A percentile compares a stretch with the other conserved stretches of the same genome.
Conservation (phyloP, 2,797 vertebrate genomes). For the Gouania willdenowi region DNA sequence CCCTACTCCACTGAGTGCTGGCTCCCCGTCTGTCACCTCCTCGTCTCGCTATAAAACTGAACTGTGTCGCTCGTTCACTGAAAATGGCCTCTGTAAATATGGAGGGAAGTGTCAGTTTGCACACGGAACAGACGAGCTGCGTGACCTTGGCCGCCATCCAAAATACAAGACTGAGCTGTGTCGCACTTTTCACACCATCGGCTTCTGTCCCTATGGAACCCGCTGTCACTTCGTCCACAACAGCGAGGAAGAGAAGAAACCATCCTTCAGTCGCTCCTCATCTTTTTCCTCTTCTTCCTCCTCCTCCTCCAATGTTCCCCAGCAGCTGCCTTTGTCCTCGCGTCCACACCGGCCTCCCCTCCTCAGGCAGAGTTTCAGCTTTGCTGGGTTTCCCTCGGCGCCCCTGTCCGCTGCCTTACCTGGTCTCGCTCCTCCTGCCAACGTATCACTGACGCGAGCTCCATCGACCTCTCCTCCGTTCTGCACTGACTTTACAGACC, state of each 20-base stretch:
- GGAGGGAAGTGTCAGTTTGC: constrained; percentile 83
- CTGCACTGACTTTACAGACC: constrained; percentile 56
- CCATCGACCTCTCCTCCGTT: constrained; percentile 48
- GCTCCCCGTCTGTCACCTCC: constrained; percentile 30
- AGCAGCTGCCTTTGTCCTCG: constrained; percentile 21
- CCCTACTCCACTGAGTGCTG: constrained; percentile 25
- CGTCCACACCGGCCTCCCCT: constrained; percentile 61
- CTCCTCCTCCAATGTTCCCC: constrained; percentile 24
- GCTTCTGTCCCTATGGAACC: constrained; percentile 82
- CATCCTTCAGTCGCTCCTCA: constrained; percentile 15
- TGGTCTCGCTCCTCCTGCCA: constrained; percentile 4
- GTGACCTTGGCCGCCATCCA: constrained; percentile 76
- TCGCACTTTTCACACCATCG: constrained; percentile 81
- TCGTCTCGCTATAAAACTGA: constrained; percentile 81
- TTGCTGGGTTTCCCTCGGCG: constrained; percentile 73
- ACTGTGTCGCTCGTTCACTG: constrained; percentile 78
- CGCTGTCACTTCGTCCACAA: constrained; percentile 85
- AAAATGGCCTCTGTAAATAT: constrained; percentile 79
- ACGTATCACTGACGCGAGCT: constrained; percentile 14
- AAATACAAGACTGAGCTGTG: constrained; percentile 83
- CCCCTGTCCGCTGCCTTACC: constrained; percentile 32
- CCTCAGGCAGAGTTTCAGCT: constrained; percentile 78
- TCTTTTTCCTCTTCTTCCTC: constrained; percentile 39
- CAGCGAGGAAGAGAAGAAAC: constrained; percentile 68
- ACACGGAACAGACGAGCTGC: constrained; percentile 74